Evolutionary conservation across 2,797 vertebrate genomes (phyloP).

Genomic region (Oreortyx pictus): DNA sequence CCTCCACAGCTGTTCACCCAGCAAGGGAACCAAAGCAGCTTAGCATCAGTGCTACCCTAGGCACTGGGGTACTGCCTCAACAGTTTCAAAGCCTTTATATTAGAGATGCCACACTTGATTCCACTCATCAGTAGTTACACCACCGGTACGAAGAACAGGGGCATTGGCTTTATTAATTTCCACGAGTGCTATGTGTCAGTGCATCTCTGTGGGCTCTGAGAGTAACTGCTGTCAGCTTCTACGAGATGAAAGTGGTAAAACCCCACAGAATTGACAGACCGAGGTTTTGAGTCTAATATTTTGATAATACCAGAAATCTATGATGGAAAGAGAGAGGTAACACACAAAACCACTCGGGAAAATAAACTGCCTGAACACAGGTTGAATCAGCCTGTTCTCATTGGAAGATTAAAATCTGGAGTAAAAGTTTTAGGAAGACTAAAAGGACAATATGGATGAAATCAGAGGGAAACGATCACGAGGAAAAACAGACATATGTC

Average conservation of each 20-base stretch:
- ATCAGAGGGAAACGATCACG: not conserved
- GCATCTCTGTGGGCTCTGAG: not conserved
- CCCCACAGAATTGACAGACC: not conserved
- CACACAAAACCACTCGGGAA: not conserved
- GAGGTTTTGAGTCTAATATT: not conserved
- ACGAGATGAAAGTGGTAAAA: not conserved
- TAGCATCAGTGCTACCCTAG: not conserved
- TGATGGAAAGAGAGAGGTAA: fast-evolving
- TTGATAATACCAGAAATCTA: not conserved
- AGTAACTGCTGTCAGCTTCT: not conserved
- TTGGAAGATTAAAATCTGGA: not conserved
- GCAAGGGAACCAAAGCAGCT: not conserved
- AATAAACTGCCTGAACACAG: not conserved
- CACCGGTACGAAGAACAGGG: not conserved
- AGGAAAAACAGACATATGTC: not conserved
- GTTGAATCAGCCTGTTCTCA: not conserved
- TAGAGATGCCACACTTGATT: not conserved
- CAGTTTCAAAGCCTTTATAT: not conserved
- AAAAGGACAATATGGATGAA: not conserved
- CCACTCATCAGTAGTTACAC: not conserved
- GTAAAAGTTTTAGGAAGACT: not conserved
- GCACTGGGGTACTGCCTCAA: not conserved
- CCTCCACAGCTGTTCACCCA: not conserved
- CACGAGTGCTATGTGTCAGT: not conserved
- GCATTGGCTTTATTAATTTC: not conserved